phyloP scores from a whole-genome alignment of 1,140 invertebrate species.

The Halesus radiatus region DNA sequence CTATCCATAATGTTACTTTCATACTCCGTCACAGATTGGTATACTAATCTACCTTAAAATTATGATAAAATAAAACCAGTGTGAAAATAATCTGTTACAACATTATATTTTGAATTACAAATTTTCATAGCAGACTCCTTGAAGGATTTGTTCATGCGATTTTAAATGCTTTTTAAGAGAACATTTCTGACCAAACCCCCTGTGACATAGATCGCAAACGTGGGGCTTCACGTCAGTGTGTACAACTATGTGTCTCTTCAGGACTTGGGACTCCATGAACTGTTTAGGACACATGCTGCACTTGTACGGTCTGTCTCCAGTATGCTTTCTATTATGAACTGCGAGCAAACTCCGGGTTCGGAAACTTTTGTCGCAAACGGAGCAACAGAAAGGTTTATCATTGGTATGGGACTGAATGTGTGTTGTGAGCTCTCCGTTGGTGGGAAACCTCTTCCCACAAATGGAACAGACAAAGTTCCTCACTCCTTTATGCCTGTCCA shows the following conservation, averaged over 20 bases:
- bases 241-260: slow-evolving; percentile 73
- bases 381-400: slow-evolving; percentile 27
- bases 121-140: slow-evolving; percentile 46
- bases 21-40: no score
- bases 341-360: slow-evolving; percentile 78
- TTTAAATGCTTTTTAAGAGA: slow-evolving; percentile 56
- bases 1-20: no score
- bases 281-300: slow-evolving; percentile 73
- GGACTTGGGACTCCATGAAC: slow-evolving; percentile 69
- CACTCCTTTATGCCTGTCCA: slow-evolving; percentile 39
- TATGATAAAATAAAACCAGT: no score
- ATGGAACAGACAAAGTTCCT: slow-evolving; percentile 45
- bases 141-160: slow-evolving; percentile 38
- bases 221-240: slow-evolving; percentile 70
- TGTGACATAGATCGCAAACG: slow-evolving; percentile 72
- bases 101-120: not conserved
- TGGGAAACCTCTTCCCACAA: slow-evolving; percentile 48
- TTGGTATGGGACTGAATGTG: slow-evolving; percentile 43
- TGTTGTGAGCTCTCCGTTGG: slow-evolving; percentile 34
- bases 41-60: no score
- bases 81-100: no score
- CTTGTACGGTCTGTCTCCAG: slow-evolving; percentile 71
- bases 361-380: slow-evolving; percentile 26
- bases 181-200: slow-evolving; percentile 56
- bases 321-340: slow-evolving; percentile 66